phyloP scores from a whole-genome alignment of 2,797 vertebrate genomes.

The Anguilla marmorata region DNA sequence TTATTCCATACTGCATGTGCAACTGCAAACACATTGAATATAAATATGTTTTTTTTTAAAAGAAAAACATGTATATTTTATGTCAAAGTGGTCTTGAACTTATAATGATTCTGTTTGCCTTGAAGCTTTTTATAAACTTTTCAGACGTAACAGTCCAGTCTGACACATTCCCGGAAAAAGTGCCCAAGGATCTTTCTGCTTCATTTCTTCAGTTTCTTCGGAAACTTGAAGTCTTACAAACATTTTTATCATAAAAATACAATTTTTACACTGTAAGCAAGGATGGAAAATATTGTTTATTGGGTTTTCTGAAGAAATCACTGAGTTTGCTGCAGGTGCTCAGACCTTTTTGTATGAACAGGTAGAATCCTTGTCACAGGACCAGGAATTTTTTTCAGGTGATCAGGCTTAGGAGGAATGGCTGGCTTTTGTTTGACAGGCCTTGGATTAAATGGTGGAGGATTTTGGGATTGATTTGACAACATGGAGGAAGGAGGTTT shows the following conservation, averaged over 20 bases:
- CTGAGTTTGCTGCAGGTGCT: conserved; percentile 48
- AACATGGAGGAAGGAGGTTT: conserved; percentile 15
- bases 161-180: conserved; percentile 77
- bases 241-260: conserved; percentile 41
- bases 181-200: conserved; percentile 70
- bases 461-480: conserved; percentile 48
- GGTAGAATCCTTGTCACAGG: conserved; percentile 60
- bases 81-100: too few relatives aligned
- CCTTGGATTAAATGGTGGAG: conserved; percentile 60
- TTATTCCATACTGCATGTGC: too few relatives aligned
- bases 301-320: conserved; percentile 38
- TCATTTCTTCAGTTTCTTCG: conserved; percentile 79
- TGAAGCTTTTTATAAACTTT: conserved; percentile 54
- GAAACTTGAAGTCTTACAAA: conserved; percentile 54
- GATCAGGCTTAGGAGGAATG: conserved; percentile 74
- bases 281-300: conserved; percentile 45
- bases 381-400: conserved; percentile 53
- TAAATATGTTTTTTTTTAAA: too few relatives aligned
- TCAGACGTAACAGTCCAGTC: conserved; percentile 65
- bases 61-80: too few relatives aligned
- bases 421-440: conserved; percentile 65
- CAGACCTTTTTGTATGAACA: conserved; percentile 62
- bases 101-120: conserved; percentile 48
- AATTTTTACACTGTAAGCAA: conserved; percentile 44
- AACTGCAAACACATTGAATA: too few relatives aligned